Base-by-base conservation (phyloP, 1,140 invertebrate species). In the Batillaria attramentaria region DNA sequence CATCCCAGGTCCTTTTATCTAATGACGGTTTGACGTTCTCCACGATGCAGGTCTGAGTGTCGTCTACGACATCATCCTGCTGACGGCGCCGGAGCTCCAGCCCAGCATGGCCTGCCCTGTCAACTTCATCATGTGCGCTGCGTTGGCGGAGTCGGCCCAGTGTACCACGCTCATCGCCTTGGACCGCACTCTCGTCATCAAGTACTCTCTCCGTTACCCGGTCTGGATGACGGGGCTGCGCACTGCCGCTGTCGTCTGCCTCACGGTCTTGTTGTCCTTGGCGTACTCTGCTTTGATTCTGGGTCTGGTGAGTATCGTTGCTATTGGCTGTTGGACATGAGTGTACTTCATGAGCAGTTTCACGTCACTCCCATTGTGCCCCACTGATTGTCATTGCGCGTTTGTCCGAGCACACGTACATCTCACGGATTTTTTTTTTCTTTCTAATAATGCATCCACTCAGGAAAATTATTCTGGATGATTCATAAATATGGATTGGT, bases 161-260 rank as follows among this genome's bases (percentile, higher is more conserved):
- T 68, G 65, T 35, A 68, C 65, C 33, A 37, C 37, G 10, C 65
- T 68, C 37, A 68, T 68, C 37, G 65, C 65, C 10, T 35, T 68
- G 28, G 65, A 68, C 65, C 65, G 65, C 65, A 68, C 65, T 0
- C 33, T 68, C 1, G 37, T 10, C 28, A 68, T 68, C 37, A 68
- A 35, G 31, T 68, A 68, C 31, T 35, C 65, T 16, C 24, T 68
- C 28, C 28, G 37, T 20, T 68, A 68, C 31, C 65, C 65, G n/a
- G 3, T 68, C 20, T 68, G 65, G 65, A 68, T 68, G 65, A 68
- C 65, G 28, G 37, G 4, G 0, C 8, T 35, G 0, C 5, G 65
- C 5, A 33, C 65, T 37, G 65, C 33, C 6, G 65, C 65, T 16
- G 65, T 68, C 28, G 65, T 68, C 28, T 20, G 28, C 8, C 28